These are phyloP conservation scores for Callospermophilus lateralis DNA, from an alignment of 2,113 vertebrate species.

Conservation along the genomic window DNA sequence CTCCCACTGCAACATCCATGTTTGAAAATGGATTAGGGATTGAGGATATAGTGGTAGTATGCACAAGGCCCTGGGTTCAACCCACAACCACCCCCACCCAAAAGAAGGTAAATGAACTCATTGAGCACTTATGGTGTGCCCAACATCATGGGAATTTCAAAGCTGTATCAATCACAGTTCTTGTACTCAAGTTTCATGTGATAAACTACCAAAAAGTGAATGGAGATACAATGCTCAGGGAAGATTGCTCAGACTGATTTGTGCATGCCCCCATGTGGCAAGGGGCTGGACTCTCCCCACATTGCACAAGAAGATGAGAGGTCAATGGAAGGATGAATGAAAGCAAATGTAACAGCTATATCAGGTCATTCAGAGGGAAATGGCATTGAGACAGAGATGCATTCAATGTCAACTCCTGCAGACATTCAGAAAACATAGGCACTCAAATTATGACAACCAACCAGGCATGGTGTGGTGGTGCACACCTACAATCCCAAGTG, in stretches of 20 bases:
- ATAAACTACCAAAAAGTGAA: not conserved
- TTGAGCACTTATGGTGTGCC: not conserved
- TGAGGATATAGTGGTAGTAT: not conserved
- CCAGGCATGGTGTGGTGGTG: too few relatives aligned
- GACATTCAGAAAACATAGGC: not conserved
- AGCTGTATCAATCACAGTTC: not conserved
- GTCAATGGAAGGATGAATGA: not conserved
- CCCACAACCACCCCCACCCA: not conserved
- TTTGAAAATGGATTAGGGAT: not conserved
- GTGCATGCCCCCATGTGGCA: accelerated
- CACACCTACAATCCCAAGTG: too few relatives aligned
- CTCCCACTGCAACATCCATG: not conserved
- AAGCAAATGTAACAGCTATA: not conserved
- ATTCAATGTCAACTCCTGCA: not conserved
- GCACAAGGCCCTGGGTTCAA: not conserved
- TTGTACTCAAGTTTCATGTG: not conserved
- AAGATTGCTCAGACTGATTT: not conserved
- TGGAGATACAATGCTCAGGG: not conserved
- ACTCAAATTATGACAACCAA: not conserved
- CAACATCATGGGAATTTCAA: not conserved
- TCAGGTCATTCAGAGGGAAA: not conserved
- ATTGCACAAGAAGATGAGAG: not conserved
- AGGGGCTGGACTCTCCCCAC: not conserved
- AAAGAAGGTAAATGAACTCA: not conserved
- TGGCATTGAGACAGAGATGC: not conserved